Percentiles rank a stretch among this genome's conserved stretches.
These are phyloP conservation scores for Catocala fraxini DNA, from an alignment of 2,888 invertebrate genomes.

Conservation along the genomic window DNA sequence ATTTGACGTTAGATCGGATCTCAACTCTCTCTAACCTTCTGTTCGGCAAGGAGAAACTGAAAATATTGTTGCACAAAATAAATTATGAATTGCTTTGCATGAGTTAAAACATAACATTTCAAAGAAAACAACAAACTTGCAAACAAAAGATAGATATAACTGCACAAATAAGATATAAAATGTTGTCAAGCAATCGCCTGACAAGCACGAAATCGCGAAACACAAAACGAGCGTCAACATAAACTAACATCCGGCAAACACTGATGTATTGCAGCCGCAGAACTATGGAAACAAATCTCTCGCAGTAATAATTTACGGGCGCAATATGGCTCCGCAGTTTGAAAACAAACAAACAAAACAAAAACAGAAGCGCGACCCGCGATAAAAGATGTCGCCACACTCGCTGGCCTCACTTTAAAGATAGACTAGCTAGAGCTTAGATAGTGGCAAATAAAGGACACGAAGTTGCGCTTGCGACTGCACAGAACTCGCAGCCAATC, in stretches of 20 bases:
- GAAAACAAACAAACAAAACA: constrained; percentile 79
- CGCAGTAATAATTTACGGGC: constrained; percentile 82
- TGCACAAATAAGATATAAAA: constrained; percentile 60
- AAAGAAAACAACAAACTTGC: constrained; percentile 16
- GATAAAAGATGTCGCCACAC: constrained; percentile 84
- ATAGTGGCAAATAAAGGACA: constrained; percentile 67
- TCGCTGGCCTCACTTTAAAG: constrained; percentile 76
- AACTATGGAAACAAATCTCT: constrained; percentile 86
- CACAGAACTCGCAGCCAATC: constrained; percentile 68
- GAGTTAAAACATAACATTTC: neutral
- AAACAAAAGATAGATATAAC: constrained; percentile 43
- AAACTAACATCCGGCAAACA: constrained; percentile 83
- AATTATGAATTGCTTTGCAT: neutral
- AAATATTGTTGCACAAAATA: neutral
- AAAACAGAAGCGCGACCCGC: constrained; percentile 77
- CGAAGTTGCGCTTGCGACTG: constrained; percentile 64
- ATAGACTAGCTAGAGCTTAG: constrained; percentile 73
- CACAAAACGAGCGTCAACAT: constrained; percentile 81
- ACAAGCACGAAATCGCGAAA: constrained; percentile 78
- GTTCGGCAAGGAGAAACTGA: neutral
- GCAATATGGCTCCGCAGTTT: constrained; percentile 80
- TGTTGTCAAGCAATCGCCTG: constrained; percentile 54
- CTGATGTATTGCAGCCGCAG: constrained; percentile 84
- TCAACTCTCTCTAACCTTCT: too few species aligned
- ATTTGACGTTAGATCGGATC: too few species aligned